Percentiles rank a stretch among this genome's conserved stretches.
These are phyloP conservation scores for Drosophila bifasciata DNA, from an alignment of 1,140 invertebrate genomes.

Conservation along the genomic window DNA sequence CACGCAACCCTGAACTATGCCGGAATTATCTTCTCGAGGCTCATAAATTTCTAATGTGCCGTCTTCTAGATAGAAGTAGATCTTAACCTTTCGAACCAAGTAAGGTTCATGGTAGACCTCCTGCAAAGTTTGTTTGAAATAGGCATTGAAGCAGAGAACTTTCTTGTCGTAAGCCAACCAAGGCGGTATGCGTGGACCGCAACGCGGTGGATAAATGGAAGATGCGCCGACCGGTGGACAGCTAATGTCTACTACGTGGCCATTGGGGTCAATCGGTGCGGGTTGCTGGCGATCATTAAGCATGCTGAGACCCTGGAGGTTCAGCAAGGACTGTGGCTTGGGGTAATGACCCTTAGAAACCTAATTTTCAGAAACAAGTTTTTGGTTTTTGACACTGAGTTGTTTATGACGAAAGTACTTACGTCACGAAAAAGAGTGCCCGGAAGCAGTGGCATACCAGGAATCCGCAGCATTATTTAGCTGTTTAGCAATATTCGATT, in stretches of 20 bases:
- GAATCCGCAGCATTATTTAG: constrained; percentile 69
- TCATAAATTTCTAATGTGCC: constrained; percentile 93
- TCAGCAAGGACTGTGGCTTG: constrained; percentile 72
- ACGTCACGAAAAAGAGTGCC: constrained; percentile 78
- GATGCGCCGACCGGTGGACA: constrained; percentile 84
- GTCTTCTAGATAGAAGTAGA: constrained; percentile 96
- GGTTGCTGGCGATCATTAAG: constrained; percentile 66
- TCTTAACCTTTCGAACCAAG: constrained; percentile 91
- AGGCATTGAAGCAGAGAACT: constrained; percentile 92
- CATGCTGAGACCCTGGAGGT: constrained; percentile 84
- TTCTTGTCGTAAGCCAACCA: constrained; percentile 95
- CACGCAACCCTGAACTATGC: constrained; percentile 88
- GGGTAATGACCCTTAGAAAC: constrained; percentile 86
- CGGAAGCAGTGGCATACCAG: constrained; percentile 77
- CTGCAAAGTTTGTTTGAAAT: constrained; percentile 92
- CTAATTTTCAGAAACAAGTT: constrained; percentile 77
- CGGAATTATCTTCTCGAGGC: constrained; percentile 89
- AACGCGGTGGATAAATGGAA: constrained; percentile 89
- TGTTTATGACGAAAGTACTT: constrained; percentile 24
- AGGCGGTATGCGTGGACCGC: constrained; percentile 89
- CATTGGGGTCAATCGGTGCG: constrained; percentile 43
- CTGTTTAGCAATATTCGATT: background rate
- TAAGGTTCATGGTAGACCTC: constrained; percentile 89
- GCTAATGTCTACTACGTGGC: constrained; percentile 61
- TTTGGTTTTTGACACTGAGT: background rate